These are phyloP conservation scores for Erythrolamprus reginae DNA, from an alignment of 2,113 vertebrate genomes.

Conservation along the genomic window DNA sequence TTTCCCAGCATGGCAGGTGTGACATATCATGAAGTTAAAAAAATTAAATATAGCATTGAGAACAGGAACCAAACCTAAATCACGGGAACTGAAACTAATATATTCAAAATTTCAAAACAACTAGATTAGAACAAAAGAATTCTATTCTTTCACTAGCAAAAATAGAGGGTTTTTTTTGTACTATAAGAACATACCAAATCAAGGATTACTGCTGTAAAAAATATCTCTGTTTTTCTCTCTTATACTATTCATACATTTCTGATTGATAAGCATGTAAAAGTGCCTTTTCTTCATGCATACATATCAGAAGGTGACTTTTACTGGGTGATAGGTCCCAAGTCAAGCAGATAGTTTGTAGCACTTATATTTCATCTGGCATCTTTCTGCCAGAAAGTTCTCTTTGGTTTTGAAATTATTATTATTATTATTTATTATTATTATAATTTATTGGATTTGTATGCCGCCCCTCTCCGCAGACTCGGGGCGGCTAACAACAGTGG, in stretches of 20 bases:
- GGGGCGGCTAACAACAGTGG: too few relatives aligned
- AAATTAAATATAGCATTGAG: neutral
- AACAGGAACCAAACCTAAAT: neutral
- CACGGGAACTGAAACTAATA: neutral
- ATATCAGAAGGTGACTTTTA: neutral
- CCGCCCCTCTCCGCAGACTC: too few relatives aligned
- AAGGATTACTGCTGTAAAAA: neutral
- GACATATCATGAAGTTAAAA: neutral
- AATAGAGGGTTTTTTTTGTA: too few relatives aligned
- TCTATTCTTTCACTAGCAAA: neutral
- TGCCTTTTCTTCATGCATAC: neutral
- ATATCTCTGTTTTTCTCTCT: neutral
- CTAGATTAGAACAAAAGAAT: neutral
- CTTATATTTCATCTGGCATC: neutral
- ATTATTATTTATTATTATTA: too few relatives aligned
- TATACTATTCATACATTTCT: neutral
- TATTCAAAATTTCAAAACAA: neutral
- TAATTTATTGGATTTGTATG: too few relatives aligned
- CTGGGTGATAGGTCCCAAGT: neutral
- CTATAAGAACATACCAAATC: too few relatives aligned
- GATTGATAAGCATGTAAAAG: neutral
- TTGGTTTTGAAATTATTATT: neutral
- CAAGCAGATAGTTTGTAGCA: neutral
- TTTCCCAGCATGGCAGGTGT: neutral
- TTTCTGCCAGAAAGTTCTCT: neutral